phyloP scores from a whole-genome alignment of 2,888 invertebrate species.

The Dynastes grantii region DNA sequence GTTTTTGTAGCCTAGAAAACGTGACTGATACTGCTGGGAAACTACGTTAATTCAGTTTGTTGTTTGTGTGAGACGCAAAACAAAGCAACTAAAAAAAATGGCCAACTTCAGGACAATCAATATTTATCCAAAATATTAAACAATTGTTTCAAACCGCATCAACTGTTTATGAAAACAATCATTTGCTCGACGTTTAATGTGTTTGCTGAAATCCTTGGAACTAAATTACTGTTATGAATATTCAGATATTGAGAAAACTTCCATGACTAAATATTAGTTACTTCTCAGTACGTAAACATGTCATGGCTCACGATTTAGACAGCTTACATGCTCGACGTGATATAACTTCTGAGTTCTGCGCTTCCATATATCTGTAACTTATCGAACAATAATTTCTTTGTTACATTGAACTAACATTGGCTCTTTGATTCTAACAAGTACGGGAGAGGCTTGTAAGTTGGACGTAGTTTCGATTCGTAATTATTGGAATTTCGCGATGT shows the following conservation, averaged over 20 bases:
- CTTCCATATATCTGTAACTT: background rate
- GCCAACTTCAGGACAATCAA: too few species aligned
- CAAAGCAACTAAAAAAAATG: too few species aligned
- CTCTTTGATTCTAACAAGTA: background rate
- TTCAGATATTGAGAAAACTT: slow-evolving; percentile 8
- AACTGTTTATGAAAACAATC: slow-evolving; percentile 2
- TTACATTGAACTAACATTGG: background rate
- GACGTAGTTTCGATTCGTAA: too few species aligned
- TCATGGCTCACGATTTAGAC: background rate
- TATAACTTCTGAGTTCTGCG: background rate
- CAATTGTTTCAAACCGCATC: background rate
- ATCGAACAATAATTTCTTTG: background rate
- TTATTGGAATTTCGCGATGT: too few species aligned
- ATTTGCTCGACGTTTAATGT: slow-evolving; percentile 14
- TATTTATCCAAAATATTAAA: background rate
- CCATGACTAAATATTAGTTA: slow-evolving; percentile 7
- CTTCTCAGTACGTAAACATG: slow-evolving; percentile 22
- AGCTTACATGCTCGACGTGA: background rate
- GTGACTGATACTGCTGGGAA: too few species aligned
- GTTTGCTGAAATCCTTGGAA: slow-evolving; percentile 21
- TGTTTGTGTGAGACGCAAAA: too few species aligned
- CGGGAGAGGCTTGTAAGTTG: too few species aligned
- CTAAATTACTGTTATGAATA: slow-evolving; percentile 22
- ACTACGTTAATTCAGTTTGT: too few species aligned
- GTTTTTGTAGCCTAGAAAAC: too few species aligned